Conservation (phyloP, 2,113 vertebrate species). For the Naja naja region DNA sequence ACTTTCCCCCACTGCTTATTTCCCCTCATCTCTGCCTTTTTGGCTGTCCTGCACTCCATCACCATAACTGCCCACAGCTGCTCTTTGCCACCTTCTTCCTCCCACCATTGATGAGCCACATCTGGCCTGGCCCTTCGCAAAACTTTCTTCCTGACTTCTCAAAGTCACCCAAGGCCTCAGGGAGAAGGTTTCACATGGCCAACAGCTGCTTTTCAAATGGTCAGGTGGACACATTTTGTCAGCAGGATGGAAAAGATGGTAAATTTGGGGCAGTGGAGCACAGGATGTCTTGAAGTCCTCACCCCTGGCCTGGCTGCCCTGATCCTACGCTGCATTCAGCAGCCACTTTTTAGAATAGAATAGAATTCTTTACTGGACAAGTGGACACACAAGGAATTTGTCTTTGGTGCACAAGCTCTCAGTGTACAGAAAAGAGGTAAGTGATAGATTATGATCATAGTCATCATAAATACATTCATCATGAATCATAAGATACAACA, state of each 20-base stretch:
- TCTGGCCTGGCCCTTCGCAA: not conserved
- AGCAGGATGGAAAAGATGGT: not conserved
- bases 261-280: not conserved
- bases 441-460: too few relatives aligned
- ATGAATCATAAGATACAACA: too few relatives aligned
- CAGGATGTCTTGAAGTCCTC: not conserved
- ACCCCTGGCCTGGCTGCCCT: not conserved
- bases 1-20: not conserved
- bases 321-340: not conserved
- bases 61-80: not conserved
- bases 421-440: too few relatives aligned
- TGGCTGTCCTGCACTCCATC: not conserved
- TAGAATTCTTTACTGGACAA: too few relatives aligned
- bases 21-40: not conserved
- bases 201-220: not conserved
- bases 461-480: too few relatives aligned
- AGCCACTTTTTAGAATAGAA: not conserved
- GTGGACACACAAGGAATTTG: too few relatives aligned
- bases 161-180: not conserved
- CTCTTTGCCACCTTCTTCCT: not conserved
- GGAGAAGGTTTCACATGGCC: not conserved
- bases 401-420: too few relatives aligned
- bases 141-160: not conserved
- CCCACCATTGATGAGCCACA: not conserved
- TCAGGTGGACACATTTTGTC: not conserved